phyloP scores from a whole-genome alignment of 1,140 invertebrate species.

The Delia radicum region DNA sequence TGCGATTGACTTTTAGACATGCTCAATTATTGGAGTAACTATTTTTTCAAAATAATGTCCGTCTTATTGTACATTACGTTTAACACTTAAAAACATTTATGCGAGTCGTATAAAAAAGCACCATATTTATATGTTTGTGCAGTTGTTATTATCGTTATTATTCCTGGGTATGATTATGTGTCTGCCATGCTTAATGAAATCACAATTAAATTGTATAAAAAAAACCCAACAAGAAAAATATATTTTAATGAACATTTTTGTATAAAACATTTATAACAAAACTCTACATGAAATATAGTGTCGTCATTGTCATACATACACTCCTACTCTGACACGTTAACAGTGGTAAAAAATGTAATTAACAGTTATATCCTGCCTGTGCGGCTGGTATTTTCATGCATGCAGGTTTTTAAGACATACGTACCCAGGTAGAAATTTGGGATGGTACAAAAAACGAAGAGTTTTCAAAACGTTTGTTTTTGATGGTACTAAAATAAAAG shows the following conservation, averaged over 20 bases:
- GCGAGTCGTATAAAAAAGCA: neutral
- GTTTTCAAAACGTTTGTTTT: too few species aligned
- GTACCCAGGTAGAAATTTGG: neutral
- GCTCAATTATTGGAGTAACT: too few species aligned
- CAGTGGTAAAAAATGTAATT: neutral
- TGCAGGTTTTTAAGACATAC: neutral
- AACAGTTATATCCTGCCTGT: neutral
- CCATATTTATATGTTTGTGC: too few species aligned
- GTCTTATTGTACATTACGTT: neutral
- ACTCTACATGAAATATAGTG: too few species aligned
- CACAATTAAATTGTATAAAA: slow-evolving; percentile 1
- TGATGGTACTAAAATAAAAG: too few species aligned
- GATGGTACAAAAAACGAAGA: neutral
- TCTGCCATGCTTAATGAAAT: neutral
- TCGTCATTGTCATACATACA: too few species aligned
- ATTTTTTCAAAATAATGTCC: neutral
- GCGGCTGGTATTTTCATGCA: neutral
- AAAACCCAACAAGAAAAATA: neutral
- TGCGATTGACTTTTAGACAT: too few species aligned
- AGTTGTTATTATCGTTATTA: slow-evolving; percentile 1
- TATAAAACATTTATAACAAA: neutral
- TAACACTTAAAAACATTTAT: neutral
- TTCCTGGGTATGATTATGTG: neutral
- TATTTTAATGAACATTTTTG: slow-evolving; percentile 2
- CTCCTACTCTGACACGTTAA: neutral